phyloP scores from a whole-genome alignment of 2,888 invertebrate genomes.

The Scaptodrosophila latifasciaeformis region DNA sequence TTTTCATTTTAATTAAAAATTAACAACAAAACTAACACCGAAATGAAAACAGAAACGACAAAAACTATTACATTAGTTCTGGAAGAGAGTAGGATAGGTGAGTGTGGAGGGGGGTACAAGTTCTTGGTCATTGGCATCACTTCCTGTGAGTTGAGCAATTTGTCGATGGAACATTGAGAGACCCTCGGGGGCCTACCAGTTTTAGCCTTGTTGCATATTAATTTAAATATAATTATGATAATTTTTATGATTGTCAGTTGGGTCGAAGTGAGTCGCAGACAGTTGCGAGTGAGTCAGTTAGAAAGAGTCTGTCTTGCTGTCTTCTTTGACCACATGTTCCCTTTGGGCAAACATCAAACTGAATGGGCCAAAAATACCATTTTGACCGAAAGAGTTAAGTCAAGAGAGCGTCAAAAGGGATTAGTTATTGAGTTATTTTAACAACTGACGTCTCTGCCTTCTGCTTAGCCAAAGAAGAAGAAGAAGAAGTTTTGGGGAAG shows the following conservation, averaged over 20 bases:
- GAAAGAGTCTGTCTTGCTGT: no score
- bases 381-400: not conserved
- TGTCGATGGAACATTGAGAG: conserved; percentile 45
- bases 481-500: not conserved
- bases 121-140: conserved; percentile 53
- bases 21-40: conserved; percentile 4
- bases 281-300: conserved; percentile 11
- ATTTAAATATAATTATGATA: conserved; percentile 67
- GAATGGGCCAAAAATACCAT: no score
- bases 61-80: no score
- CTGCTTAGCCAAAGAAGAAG: not conserved
- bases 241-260: conserved; percentile 63
- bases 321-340: conserved; percentile 42
- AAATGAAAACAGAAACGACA: not conserved
- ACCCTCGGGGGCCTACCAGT: conserved; percentile 3
- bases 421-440: conserved; percentile 67
- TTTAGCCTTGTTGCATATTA: conserved; percentile 54
- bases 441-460: conserved; percentile 36
- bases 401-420: conserved; percentile 46
- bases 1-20: no score
- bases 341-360: conserved; percentile 43
- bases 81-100: no score
- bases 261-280: conserved; percentile 9
- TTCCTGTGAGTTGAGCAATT: no score
- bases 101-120: not conserved